These are phyloP conservation scores for Megalopta genalis DNA, from an alignment of 1,140 invertebrate genomes.

Conservation along the genomic window DNA sequence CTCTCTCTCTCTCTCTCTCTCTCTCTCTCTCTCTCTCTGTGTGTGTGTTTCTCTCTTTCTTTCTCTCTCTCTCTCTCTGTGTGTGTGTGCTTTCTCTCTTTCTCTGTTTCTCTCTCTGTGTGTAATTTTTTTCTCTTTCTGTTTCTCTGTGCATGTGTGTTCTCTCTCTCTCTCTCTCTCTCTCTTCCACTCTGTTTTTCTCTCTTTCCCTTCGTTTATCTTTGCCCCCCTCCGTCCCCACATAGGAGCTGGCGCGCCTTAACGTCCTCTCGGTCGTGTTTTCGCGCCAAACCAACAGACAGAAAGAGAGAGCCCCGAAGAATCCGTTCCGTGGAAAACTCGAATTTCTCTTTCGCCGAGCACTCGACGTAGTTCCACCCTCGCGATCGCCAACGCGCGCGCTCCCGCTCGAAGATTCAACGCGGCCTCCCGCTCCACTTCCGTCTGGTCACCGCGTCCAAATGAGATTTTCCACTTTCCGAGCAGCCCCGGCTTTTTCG, in stretches of 20 bases:
- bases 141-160: too few relatives aligned
- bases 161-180: too few relatives aligned
- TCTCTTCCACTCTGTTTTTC: too few relatives aligned
- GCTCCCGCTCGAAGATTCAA: slow-evolving; percentile 41
- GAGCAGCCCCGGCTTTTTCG: slow-evolving; percentile 7
- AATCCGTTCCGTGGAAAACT: slow-evolving; percentile 1
- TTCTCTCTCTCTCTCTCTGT: too few relatives aligned
- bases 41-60: too few relatives aligned
- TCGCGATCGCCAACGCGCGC: slow-evolving; percentile 21
- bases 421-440: slow-evolving; percentile 34
- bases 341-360: background rate
- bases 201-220: too few relatives aligned
- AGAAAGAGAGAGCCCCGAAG: background rate
- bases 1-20: too few relatives aligned
- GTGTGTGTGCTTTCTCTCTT: too few relatives aligned
- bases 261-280: background rate
- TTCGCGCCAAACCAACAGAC: background rate
- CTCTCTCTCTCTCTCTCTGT: too few relatives aligned
- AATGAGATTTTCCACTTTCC: slow-evolving; percentile 61
- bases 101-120: too few relatives aligned
- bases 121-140: too few relatives aligned
- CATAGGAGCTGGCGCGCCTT: background rate
- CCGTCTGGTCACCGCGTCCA: slow-evolving; percentile 56
- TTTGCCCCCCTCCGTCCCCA: background rate
- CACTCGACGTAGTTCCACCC: slow-evolving; percentile 38